Conservation (phyloP, 2,888 invertebrate species). For the Nemotelus pantherinus region DNA sequence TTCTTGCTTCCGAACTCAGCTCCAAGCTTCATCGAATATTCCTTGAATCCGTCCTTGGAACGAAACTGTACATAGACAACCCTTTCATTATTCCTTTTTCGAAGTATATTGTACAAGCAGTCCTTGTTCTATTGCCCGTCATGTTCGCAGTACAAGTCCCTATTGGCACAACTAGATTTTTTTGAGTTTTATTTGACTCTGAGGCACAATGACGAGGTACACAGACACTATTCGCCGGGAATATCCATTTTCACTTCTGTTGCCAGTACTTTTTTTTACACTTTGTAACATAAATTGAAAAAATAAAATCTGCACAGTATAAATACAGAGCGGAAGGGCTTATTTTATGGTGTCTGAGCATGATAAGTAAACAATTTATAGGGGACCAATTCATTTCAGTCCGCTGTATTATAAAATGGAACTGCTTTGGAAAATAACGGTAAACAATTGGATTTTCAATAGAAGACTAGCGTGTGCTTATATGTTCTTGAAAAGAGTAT, state of each 20-base stretch:
- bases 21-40: conserved; percentile 3
- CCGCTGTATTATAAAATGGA: conserved; percentile 7
- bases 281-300: neutral
- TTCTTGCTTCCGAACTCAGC: conserved; percentile 1
- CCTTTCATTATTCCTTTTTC: conserved; percentile 23
- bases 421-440: neutral
- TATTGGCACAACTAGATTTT: conserved; percentile 13
- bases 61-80: conserved; percentile 17
- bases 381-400: conserved; percentile 17
- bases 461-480: neutral
- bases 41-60: neutral
- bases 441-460: neutral
- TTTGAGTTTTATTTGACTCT: conserved; percentile 13
- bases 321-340: neutral
- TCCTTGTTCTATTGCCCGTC: conserved; percentile 10
- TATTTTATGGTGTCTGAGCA: conserved; percentile 42
- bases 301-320: neutral
- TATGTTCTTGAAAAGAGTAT: too few species aligned
- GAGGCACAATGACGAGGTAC: neutral
- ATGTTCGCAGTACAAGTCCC: neutral
- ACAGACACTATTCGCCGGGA: neutral
- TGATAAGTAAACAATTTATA: conserved; percentile 39
- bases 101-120: neutral
- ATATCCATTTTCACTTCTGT: neutral
- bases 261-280: neutral